These are phyloP conservation scores for Aspidoscelis tigris DNA, from an alignment of 2,113 vertebrate genomes.

Conservation along the genomic window DNA sequence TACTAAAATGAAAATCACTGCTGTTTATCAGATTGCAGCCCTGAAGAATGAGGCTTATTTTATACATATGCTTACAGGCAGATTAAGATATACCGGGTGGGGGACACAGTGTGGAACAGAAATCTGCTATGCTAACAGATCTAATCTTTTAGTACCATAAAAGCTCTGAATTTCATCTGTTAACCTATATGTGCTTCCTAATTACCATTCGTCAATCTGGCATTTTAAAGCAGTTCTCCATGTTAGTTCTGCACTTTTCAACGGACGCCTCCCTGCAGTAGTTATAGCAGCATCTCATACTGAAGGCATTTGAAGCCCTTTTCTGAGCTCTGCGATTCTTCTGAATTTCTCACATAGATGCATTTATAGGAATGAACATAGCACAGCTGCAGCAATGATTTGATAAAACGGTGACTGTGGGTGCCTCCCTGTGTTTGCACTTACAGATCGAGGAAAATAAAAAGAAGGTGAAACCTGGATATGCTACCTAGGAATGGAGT, in stretches of 20 bases:
- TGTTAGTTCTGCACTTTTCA: not conserved
- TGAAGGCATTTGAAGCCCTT: not conserved
- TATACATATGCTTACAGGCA: constrained; percentile 26
- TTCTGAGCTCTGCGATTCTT: not conserved
- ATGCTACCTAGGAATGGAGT: too few relatives aligned
- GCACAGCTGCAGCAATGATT: not conserved
- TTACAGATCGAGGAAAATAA: not conserved
- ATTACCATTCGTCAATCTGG: constrained; percentile 12
- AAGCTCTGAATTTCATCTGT: constrained; percentile 21
- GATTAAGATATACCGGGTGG: constrained; percentile 4
- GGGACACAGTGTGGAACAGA: constrained; percentile 23
- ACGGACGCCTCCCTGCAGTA: not conserved
- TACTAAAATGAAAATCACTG: constrained; percentile 21
- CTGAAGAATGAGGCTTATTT: constrained; percentile 30
- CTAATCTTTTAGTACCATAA: constrained; percentile 24
- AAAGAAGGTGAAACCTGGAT: not conserved
- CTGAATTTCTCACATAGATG: not conserved
- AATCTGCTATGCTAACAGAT: constrained; percentile 27
- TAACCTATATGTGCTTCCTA: constrained; percentile 16
- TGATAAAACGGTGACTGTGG: not conserved
- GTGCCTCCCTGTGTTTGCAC: not conserved
- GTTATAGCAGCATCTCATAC: not conserved
- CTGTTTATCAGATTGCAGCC: not conserved
- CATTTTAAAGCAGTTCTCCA: constrained; percentile 27
- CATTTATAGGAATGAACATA: not conserved